These are phyloP conservation scores for Euzetes globulus DNA, from an alignment of 2,888 invertebrate species.

Conservation along the genomic window DNA sequence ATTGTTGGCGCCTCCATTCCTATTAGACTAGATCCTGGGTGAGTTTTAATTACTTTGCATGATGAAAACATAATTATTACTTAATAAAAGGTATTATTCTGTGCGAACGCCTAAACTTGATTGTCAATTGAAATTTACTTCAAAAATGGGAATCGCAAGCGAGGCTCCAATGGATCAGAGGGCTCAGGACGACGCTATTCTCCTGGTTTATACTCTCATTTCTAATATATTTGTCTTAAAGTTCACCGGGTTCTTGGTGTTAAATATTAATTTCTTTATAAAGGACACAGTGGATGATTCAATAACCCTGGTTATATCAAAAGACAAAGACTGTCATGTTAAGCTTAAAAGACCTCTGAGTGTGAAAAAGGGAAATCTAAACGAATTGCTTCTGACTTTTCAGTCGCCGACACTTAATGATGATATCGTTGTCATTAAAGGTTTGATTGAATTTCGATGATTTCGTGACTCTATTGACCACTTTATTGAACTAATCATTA, in stretches of 20 bases:
- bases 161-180: conserved; percentile 32
- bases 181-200: conserved; percentile 30
- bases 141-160: conserved; percentile 36
- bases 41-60: neutral
- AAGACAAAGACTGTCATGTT: conserved; percentile 39
- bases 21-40: conserved; percentile 41
- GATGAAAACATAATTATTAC: neutral
- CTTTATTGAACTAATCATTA: neutral
- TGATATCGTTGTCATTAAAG: conserved; percentile 39
- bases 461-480: no score
- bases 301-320: conserved; percentile 35
- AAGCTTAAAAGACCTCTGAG: conserved; percentile 36
- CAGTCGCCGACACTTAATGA: conserved; percentile 37
- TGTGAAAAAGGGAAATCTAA: conserved; percentile 36
- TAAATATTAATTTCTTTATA: no score
- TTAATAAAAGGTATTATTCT: conserved; percentile 40
- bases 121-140: conserved; percentile 42
- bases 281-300: conserved; percentile 39
- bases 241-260: no score
- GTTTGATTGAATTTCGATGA: neutral
- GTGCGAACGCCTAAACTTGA: conserved; percentile 43
- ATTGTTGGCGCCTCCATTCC: conserved; percentile 42
- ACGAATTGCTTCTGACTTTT: conserved; percentile 38
- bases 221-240: no score
- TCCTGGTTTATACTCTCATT: conserved; percentile 27